Evolutionary conservation across 2,113 vertebrate genomes (phyloP).

Genomic region (Calidris pugnax): DNA sequence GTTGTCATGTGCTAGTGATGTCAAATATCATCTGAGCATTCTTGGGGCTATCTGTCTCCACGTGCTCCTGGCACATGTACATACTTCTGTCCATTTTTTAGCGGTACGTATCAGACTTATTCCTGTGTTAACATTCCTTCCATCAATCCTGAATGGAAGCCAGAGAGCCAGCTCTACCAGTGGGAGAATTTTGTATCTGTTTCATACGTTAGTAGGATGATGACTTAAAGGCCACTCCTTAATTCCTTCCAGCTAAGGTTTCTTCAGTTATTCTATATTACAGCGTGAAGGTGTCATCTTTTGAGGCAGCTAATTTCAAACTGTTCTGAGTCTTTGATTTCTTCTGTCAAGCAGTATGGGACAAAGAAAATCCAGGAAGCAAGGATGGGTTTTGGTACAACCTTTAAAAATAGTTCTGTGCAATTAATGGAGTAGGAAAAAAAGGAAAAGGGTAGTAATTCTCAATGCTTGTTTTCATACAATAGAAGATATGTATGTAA

Average conservation of each 20-base stretch:
- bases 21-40: constrained; percentile 34
- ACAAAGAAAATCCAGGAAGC: neutral
- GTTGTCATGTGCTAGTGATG: constrained; percentile 18
- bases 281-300: neutral
- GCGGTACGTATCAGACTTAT: neutral
- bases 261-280: neutral
- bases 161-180: neutral
- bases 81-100: neutral
- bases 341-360: neutral
- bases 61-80: neutral
- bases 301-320: neutral
- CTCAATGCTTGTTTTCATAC: neutral
- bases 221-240: neutral
- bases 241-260: constrained; percentile 22
- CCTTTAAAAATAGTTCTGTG: neutral
- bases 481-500: neutral
- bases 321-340: neutral
- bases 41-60: neutral
- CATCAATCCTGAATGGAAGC: neutral
- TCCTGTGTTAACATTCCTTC: neutral
- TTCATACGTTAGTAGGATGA: neutral
- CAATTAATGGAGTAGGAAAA: neutral
- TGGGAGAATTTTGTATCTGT: neutral
- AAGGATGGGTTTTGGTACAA: neutral
- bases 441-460: neutral